A percentile compares a stretch with the other conserved stretches of the same genome.
Evolutionary conservation across 2,797 vertebrate species (phyloP).

Genomic region (Martes flavigula): DNA sequence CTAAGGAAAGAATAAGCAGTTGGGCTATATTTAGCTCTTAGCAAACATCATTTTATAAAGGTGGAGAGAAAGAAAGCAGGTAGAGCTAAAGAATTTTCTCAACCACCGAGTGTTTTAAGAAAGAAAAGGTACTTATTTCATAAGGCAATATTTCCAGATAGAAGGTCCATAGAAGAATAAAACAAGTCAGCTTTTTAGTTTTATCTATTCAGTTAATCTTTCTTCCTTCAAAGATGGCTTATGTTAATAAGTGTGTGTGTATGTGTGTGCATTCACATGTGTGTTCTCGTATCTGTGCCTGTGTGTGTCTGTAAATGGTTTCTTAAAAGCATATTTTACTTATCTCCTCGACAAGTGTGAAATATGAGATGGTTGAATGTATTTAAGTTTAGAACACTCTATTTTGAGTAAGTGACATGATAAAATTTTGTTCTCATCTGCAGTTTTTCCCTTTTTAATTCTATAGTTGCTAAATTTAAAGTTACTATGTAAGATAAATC

Average conservation of each 20-base stretch:
- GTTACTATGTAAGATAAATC: background rate
- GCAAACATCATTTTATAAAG: background rate
- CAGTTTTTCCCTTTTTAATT: background rate
- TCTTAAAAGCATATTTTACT: slow-evolving; percentile 5
- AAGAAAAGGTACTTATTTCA: background rate
- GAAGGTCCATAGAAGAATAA: background rate
- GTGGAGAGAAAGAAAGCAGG: background rate
- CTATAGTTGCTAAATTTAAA: background rate
- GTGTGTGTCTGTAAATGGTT: background rate
- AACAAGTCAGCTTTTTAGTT: background rate
- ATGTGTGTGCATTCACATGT: background rate
- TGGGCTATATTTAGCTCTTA: background rate
- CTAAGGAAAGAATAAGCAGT: background rate
- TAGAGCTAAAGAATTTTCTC: background rate
- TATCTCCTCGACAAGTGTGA: background rate
- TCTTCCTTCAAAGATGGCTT: background rate
- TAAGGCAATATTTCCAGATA: background rate
- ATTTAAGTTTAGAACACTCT: background rate
- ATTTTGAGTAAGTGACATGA: background rate
- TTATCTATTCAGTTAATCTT: background rate
- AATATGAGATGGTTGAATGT: background rate
- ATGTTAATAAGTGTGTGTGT: background rate
- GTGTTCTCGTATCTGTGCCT: background rate
- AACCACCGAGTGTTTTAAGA: background rate
- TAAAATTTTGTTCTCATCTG: background rate